phyloP scores from a whole-genome alignment of 2,888 invertebrate genomes.

The Teinopalpus imperialis region DNA sequence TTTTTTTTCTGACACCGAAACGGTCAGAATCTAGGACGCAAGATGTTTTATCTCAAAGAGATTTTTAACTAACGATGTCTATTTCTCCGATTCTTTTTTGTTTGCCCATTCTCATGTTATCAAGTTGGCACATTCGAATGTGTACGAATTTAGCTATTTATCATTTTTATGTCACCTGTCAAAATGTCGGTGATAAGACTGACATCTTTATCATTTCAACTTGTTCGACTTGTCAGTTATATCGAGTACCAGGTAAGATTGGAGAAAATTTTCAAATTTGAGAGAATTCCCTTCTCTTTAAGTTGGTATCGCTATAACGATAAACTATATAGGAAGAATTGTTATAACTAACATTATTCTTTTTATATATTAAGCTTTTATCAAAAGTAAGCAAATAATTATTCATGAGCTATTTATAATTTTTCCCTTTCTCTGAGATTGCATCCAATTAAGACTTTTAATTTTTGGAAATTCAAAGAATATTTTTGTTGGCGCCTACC shows the following conservation, averaged over 20 bases:
- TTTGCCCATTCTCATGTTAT: slow-evolving; percentile 49
- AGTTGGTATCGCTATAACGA: no score
- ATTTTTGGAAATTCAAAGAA: no score
- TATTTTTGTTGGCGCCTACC: no score
- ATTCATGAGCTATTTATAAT: no score
- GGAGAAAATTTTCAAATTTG: background rate
- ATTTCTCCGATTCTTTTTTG: slow-evolving; percentile 23
- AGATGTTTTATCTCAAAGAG: slow-evolving; percentile 32
- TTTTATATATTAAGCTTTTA: no score
- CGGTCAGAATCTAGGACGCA: slow-evolving; percentile 30
- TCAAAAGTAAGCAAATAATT: no score
- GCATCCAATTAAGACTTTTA: no score
- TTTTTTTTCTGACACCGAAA: slow-evolving; percentile 29
- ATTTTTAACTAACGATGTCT: slow-evolving; percentile 25
- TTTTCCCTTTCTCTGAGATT: no score
- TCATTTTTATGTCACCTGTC: slow-evolving; percentile 60
- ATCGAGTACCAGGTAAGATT: slow-evolving; percentile 13
- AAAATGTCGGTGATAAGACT: slow-evolving; percentile 59
- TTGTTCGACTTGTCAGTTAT: slow-evolving; percentile 9
- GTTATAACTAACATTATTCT: no score
- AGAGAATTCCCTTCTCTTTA: no score
- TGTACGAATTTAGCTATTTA: slow-evolving; percentile 38
- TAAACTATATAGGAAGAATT: no score
- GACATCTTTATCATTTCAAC: slow-evolving; percentile 56
- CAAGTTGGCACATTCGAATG: slow-evolving; percentile 33